A percentile compares a stretch with the other conserved stretches of the same genome.
Conservation (phyloP, 1,140 invertebrate species). For the Hyphantria cunea region DNA sequence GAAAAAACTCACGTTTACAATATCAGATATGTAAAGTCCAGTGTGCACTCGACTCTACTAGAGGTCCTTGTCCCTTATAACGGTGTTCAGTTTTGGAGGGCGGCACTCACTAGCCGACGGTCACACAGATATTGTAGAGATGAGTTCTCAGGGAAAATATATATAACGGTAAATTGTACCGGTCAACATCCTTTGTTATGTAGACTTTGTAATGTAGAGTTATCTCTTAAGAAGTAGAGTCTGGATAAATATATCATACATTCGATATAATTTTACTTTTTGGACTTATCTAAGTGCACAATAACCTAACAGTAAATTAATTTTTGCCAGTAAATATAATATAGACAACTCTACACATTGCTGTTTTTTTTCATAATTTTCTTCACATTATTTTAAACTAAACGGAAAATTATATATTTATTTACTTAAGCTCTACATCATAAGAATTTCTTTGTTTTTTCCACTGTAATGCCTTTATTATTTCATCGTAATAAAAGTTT, state of each 20-base stretch:
- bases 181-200: background rate
- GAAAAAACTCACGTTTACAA: too few species aligned
- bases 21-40: background rate
- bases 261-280: background rate
- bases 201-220: background rate
- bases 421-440: too few species aligned
- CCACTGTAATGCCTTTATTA: too few species aligned
- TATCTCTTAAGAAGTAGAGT: background rate
- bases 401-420: too few species aligned
- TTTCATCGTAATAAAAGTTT: too few species aligned
- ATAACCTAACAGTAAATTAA: too few species aligned
- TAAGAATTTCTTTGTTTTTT: too few species aligned
- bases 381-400: too few species aligned
- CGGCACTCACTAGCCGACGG: slow-evolving; percentile 19
- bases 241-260: background rate
- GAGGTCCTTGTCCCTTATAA: slow-evolving; percentile 46
- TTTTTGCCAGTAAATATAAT: too few species aligned
- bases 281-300: background rate
- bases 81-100: slow-evolving; percentile 34
- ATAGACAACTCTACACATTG: too few species aligned
- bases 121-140: background rate
- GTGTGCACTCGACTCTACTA: slow-evolving; percentile 24
- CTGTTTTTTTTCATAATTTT: too few species aligned
- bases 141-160: slow-evolving; percentile 1
- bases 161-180: background rate